Evolutionary conservation across 2,113 vertebrate genomes (phyloP).

Genomic region (Physeter macrocephalus): DNA sequence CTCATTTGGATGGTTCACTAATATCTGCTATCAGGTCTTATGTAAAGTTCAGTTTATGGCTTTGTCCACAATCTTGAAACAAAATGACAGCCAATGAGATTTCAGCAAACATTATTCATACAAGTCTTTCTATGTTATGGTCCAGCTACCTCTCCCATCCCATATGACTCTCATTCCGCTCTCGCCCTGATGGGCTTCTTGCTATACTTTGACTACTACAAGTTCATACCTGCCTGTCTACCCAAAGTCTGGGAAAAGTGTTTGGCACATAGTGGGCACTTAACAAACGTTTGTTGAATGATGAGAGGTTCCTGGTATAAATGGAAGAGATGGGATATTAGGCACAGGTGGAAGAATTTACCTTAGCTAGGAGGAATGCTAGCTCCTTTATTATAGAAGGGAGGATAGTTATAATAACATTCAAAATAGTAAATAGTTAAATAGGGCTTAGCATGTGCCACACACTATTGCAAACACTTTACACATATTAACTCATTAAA

Average conservation of each 20-base stretch:
- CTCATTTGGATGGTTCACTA: slow-evolving; percentile 6
- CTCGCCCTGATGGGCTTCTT: neutral
- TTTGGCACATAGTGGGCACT: neutral
- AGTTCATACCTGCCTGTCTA: neutral
- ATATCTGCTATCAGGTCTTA: neutral
- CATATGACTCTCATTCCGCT: neutral
- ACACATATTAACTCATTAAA: neutral
- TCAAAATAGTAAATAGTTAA: neutral
- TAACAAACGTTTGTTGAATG: neutral
- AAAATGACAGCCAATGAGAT: neutral
- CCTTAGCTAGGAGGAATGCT: neutral
- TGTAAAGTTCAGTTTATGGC: neutral
- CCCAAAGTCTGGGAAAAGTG: neutral
- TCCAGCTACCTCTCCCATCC: neutral
- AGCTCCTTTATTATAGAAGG: neutral
- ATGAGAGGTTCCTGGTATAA: neutral
- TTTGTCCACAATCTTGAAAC: slow-evolving; percentile 21
- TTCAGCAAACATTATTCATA: neutral
- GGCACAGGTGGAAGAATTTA: neutral
- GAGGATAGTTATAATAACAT: neutral
- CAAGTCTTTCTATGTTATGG: neutral
- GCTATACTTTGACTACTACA: neutral
- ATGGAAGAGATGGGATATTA: neutral
- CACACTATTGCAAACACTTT: neutral
- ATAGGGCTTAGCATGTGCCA: neutral